These are phyloP conservation scores for Trichonephila clavata DNA, from an alignment of 1,140 invertebrate genomes.

Conservation along the genomic window DNA sequence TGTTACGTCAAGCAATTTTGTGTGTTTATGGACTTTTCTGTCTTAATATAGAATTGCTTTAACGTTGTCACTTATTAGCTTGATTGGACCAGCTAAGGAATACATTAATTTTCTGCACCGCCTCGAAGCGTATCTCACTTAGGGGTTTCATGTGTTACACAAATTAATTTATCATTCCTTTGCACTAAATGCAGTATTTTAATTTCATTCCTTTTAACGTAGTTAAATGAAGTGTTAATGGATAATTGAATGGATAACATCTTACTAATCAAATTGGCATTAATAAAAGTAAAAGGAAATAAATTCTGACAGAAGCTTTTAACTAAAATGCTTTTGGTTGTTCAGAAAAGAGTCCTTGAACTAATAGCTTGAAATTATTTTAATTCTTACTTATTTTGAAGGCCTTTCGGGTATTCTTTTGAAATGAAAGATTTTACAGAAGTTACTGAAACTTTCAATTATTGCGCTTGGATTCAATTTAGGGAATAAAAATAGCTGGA, in stretches of 20 bases:
- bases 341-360: background rate
- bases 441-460: no score
- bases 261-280: background rate
- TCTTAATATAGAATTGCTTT: background rate
- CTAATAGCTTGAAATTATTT: background rate
- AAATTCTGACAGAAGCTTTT: background rate
- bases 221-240: background rate
- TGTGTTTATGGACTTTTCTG: background rate
- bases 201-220: background rate
- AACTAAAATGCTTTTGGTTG: background rate
- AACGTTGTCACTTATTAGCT: background rate
- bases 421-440: no score
- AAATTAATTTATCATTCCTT: background rate
- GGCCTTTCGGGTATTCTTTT: no score
- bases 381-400: background rate
- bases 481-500: no score
- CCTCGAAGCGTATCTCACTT: background rate
- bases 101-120: background rate
- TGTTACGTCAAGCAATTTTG: background rate
- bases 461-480: no score
- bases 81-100: background rate
- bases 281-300: background rate
- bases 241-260: background rate
- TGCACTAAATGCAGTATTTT: background rate
- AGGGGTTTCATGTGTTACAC: background rate